Evolutionary conservation across 2,113 vertebrate genomes (phyloP).

Genomic region (Bubo scandiacus): DNA sequence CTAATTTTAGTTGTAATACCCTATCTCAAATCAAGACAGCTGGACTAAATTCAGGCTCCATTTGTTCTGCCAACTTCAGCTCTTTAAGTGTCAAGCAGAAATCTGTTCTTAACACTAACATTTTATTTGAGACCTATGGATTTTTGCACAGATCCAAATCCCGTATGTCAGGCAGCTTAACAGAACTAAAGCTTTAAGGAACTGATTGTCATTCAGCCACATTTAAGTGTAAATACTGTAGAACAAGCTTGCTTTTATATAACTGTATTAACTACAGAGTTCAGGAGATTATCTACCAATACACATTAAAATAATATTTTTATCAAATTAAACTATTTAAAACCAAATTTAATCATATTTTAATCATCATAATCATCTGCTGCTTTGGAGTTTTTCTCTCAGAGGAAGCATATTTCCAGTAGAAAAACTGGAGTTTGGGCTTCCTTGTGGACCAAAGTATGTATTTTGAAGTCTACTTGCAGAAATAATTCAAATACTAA

Average conservation of each 20-base stretch:
- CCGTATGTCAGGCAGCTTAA: not conserved
- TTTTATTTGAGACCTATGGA: not conserved
- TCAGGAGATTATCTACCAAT: not conserved
- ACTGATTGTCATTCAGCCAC: not conserved
- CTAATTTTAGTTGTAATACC: not conserved
- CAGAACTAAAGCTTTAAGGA: not conserved
- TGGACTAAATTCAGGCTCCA: not conserved
- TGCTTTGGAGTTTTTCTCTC: not conserved
- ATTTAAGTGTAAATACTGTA: not conserved
- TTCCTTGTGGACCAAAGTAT: not conserved
- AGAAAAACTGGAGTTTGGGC: not conserved
- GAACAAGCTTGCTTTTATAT: not conserved
- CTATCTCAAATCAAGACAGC: not conserved
- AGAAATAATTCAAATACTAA: not conserved
- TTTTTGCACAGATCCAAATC: not conserved
- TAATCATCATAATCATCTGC: not conserved
- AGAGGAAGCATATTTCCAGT: not conserved
- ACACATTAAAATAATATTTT: not conserved
- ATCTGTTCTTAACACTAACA: not conserved
- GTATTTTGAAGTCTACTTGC: not conserved
- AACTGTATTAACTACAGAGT: not conserved
- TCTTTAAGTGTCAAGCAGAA: not conserved
- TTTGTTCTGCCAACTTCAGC: constrained; percentile 9
- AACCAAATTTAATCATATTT: too few relatives aligned
- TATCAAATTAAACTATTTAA: too few relatives aligned